A percentile compares a stretch with the other conserved stretches of the same genome.
Evolutionary conservation across 2,113 vertebrate species (phyloP).

Genomic region (Dipodomys merriami): DNA sequence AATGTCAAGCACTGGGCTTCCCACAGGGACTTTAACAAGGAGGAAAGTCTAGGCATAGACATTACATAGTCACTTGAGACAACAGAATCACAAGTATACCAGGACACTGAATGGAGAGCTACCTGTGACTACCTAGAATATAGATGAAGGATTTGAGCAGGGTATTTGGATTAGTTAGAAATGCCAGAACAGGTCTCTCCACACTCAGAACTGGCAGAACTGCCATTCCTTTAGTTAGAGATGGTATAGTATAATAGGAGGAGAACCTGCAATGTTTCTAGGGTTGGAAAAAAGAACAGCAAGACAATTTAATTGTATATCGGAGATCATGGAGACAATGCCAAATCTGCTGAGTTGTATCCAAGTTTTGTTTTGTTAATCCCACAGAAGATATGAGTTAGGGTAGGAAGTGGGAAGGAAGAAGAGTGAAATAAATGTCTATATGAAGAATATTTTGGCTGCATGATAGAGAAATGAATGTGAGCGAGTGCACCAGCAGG

Average conservation of each 20-base stretch:
- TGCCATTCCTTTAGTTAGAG: not conserved
- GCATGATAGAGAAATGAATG: not conserved
- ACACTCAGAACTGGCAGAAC: not conserved
- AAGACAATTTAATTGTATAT: not conserved
- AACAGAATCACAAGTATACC: not conserved
- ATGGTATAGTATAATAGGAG: not conserved
- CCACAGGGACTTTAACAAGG: not conserved
- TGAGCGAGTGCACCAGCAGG: not conserved
- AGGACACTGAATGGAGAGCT: not conserved
- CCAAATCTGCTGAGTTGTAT: not conserved
- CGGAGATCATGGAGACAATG: accelerated
- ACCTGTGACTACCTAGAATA: not conserved
- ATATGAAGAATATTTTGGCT: not conserved
- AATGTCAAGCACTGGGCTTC: not conserved
- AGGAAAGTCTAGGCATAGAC: not conserved
- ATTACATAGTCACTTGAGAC: not conserved
- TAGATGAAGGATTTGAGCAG: not conserved
- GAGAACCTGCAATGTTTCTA: not conserved
- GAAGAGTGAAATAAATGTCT: not conserved
- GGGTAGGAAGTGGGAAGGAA: not conserved
- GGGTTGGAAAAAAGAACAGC: not conserved
- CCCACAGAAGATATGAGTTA: not conserved
- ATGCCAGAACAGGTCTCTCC: not conserved
- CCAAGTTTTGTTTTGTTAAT: not conserved
- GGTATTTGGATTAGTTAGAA: not conserved